Evolutionary conservation across 2,113 vertebrate species (phyloP).

Genomic region (Patagioenas fasciata): DNA sequence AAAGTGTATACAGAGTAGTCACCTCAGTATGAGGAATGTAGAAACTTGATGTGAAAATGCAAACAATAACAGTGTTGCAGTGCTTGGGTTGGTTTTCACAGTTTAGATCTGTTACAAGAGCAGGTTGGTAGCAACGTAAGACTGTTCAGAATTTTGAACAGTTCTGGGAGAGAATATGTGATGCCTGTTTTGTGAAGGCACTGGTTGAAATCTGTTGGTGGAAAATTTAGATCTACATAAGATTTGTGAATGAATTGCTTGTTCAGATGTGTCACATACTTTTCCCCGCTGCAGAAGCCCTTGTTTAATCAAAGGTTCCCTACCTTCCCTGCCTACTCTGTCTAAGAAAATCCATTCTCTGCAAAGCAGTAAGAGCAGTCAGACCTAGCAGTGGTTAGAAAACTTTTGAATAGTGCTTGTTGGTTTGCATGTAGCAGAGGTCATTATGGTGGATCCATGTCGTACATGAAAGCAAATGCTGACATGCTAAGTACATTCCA

Average conservation of each 20-base stretch:
- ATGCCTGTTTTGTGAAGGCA: not conserved
- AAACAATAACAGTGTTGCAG: not conserved
- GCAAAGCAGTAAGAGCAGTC: not conserved
- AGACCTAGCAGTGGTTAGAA: not conserved
- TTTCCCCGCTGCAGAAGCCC: not conserved
- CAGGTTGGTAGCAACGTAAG: not conserved
- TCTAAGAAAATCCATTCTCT: not conserved
- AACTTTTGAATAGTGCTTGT: not conserved
- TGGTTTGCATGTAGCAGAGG: constrained; percentile 62
- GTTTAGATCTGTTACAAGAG: not conserved
- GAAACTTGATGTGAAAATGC: not conserved
- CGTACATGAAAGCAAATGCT: constrained; percentile 45
- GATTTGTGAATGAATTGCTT: not conserved
- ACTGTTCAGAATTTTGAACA: not conserved
- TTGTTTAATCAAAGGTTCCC: not conserved
- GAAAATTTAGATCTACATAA: not conserved
- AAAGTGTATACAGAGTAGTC: not conserved
- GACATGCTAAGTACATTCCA: constrained; percentile 52
- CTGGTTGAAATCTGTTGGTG: not conserved
- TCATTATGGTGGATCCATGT: constrained; percentile 74
- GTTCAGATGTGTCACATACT: not conserved
- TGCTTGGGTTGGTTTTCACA: not conserved
- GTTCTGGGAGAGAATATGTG: not conserved
- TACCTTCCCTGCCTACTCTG: not conserved
- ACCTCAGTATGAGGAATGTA: not conserved